phyloP scores from a whole-genome alignment of 2,888 invertebrate genomes.

The Orthosia incerta region DNA sequence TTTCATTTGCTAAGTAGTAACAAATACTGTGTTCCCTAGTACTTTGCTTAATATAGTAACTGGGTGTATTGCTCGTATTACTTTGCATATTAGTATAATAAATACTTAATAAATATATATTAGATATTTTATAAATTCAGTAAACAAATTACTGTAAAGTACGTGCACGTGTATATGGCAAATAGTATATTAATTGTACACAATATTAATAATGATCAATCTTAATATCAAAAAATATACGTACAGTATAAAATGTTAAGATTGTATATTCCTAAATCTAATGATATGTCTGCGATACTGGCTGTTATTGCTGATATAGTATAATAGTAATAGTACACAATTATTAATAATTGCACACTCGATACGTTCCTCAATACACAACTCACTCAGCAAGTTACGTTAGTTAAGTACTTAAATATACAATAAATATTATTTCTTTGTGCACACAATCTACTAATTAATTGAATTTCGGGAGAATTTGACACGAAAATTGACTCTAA shows the following conservation, averaged over 20 bases:
- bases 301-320: conserved; percentile 83
- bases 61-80: no score
- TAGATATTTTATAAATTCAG: conserved; percentile 13
- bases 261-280: conserved; percentile 83
- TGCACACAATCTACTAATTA: conserved; percentile 87
- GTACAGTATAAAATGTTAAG: conserved; percentile 72
- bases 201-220: conserved; percentile 53
- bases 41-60: no score
- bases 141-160: conserved; percentile 27
- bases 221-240: conserved; percentile 66
- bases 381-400: conserved; percentile 73
- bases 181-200: conserved; percentile 45
- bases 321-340: conserved; percentile 65
- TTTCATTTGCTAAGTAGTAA: no score
- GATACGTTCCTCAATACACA: conserved; percentile 68
- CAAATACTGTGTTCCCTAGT: no score
- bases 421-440: conserved; percentile 73
- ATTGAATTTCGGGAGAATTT: conserved; percentile 91
- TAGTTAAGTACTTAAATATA: conserved; percentile 74
- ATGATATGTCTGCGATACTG: conserved; percentile 89
- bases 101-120: conserved; percentile 13
- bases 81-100: not conserved
- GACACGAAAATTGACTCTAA: conserved; percentile 90
- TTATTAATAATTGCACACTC: conserved; percentile 67
- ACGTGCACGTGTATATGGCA: conserved; percentile 51